These are phyloP conservation scores for Pegea sp. DNA, from an alignment of 23 tunicate species.

Conservation along the genomic window DNA sequence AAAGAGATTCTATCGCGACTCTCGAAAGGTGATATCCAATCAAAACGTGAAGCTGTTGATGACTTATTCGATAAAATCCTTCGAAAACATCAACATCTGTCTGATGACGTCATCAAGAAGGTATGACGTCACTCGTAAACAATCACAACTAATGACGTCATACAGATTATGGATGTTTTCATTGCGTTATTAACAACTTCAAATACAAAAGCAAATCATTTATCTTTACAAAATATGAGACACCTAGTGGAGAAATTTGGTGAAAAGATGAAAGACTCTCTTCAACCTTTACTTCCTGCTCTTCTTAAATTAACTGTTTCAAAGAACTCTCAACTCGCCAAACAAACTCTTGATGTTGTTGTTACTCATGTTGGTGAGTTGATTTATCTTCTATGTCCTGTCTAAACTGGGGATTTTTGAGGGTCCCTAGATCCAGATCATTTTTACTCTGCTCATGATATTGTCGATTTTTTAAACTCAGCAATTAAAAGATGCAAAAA, in stretches of 20 bases:
- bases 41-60: neutral
- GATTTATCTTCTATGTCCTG: too few species aligned
- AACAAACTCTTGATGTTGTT: slow-evolving; percentile 14
- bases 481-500: too few species aligned
- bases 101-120: neutral
- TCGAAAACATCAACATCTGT: too few species aligned
- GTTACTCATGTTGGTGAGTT: slow-evolving; percentile 27
- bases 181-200: slow-evolving; percentile 36
- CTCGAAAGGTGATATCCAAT: neutral
- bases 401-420: too few species aligned
- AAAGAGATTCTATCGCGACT: neutral
- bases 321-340: slow-evolving; percentile 23
- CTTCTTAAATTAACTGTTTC: slow-evolving; percentile 26
- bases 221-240: slow-evolving; percentile 4
- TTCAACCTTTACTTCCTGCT: slow-evolving; percentile 27
- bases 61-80: too few species aligned
- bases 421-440: too few species aligned
- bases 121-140: neutral
- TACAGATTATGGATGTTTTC: slow-evolving; percentile 65
- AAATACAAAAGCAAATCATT: slow-evolving; percentile 40
- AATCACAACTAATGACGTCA: neutral
- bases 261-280: slow-evolving; percentile 8
- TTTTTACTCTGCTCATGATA: too few species aligned
- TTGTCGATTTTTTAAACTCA: too few species aligned
- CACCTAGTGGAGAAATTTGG: slow-evolving; percentile 16